Percentiles rank a stretch among this genome's conserved stretches.
Evolutionary conservation across 2,888 invertebrate genomes (phyloP).

Genomic region (Latrodectus elegans): DNA sequence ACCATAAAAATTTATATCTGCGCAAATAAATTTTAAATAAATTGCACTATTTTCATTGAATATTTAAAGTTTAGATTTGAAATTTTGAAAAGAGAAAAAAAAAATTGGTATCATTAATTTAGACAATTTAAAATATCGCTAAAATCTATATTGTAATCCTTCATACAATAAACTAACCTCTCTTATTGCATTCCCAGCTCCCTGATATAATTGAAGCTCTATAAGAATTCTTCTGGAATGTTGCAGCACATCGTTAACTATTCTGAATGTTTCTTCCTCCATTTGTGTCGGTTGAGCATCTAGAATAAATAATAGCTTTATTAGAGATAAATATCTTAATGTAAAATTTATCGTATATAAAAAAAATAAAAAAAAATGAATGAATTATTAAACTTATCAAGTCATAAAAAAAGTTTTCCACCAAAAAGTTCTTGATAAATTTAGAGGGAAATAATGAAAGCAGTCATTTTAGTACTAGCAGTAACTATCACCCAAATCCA

Average conservation of each 20-base stretch:
- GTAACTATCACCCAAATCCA: no score
- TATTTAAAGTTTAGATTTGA: no score
- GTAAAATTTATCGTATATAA: neutral
- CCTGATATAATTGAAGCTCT: constrained; percentile 91
- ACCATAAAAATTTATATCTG: no score
- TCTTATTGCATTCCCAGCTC: constrained; percentile 90
- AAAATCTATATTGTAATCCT: neutral
- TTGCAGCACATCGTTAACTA: constrained; percentile 87
- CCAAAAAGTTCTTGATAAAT: no score
- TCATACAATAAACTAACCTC: constrained; percentile 77
- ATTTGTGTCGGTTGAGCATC: constrained; percentile 90
- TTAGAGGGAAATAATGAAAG: no score
- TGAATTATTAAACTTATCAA: neutral
- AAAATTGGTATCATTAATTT: no score
- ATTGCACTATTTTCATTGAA: no score
- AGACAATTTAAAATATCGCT: neutral
- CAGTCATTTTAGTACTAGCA: no score
- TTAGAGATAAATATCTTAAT: neutral
- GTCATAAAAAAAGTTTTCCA: neutral
- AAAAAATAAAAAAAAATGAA: neutral
- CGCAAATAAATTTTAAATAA: no score
- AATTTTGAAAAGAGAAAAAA: no score
- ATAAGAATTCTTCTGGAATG: constrained; percentile 87
- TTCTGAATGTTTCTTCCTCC: constrained; percentile 87
- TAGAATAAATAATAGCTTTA: constrained; percentile 72